Base-by-base conservation (phyloP, 2,113 vertebrate species). In the Pipa parva region DNA sequence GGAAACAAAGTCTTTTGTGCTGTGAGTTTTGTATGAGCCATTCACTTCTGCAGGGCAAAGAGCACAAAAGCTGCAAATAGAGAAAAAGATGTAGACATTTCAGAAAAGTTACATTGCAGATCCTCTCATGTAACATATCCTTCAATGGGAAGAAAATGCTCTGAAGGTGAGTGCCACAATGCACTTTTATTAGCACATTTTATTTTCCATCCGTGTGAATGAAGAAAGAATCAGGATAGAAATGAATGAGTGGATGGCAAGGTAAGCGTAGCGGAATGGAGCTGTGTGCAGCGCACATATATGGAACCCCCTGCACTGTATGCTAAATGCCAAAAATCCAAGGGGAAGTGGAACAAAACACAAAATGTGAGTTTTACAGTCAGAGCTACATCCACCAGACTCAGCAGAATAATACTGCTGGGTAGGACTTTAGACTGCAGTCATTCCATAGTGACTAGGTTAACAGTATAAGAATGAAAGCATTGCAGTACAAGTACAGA, bases 1-100 rank as follows among this genome's bases (percentile, higher is more conserved):
- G 93, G 94, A 92, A 92, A 97, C 93, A 75, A 79, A 85, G 80
- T 92, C 91, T 89, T 95, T 93, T 93, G 90, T 93, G 83, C 80
- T 81, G n/a, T 59, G 42, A 85, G 85, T 84, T 92, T 95, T 93
- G 87, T 89, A 85, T 74, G 88, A 87, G 89, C 89, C 85, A 87
- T 88, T 87, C 80, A 82, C 80, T 85, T 87, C 75, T 81, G 73
- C 88, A 73, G 84, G 83, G 79, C 1, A 83, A 79, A 81, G 74
- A n/a, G 79, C 81, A 93, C 89, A 94, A 93, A 92, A 85, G 85
- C 88, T 82, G 75, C 80, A 82, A 80, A 81, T 61, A 49, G 79
- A 80, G 80, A 60, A 54, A 37, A 50, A 59, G 46, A 61, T 61
- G 24, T 69, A 46, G 22, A 25, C 50, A 26, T 69, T 61, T 37